Evolutionary conservation across 2,797 vertebrate species (phyloP).

Genomic region (Picus viridis): DNA sequence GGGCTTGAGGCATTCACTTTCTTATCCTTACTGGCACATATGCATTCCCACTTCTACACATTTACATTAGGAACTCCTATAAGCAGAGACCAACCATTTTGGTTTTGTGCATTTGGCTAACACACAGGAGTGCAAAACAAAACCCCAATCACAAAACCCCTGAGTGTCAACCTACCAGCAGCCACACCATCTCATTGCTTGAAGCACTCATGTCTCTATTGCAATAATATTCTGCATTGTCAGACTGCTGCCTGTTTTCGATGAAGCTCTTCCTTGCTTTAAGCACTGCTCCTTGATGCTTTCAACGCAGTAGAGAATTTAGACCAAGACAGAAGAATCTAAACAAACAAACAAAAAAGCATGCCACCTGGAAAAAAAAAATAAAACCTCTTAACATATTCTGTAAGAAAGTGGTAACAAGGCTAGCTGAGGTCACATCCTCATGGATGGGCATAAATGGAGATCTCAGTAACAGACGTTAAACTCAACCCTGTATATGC

Average conservation of each 20-base stretch:
- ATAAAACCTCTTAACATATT: not conserved
- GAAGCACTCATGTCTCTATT: not conserved
- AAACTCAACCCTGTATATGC: not conserved
- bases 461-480: fast-evolving
- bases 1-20: not conserved
- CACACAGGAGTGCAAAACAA: not conserved
- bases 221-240: not conserved
- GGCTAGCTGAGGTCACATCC: not conserved
- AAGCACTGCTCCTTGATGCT: not conserved
- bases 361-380: not conserved
- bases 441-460: not conserved
- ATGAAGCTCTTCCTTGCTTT: not conserved
- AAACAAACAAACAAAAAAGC: not conserved
- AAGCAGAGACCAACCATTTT: not conserved
- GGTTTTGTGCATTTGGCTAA: not conserved
- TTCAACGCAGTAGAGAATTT: not conserved
- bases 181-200: not conserved
- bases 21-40: not conserved
- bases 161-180: not conserved
- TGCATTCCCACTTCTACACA: not conserved
- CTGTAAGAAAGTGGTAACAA: not conserved
- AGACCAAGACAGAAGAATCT: not conserved
- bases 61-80: not conserved
- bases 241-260: not conserved
- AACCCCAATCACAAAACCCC: not conserved